These are phyloP conservation scores for Scaptomyza montana DNA, from an alignment of 1,140 invertebrate genomes.

Conservation along the genomic window DNA sequence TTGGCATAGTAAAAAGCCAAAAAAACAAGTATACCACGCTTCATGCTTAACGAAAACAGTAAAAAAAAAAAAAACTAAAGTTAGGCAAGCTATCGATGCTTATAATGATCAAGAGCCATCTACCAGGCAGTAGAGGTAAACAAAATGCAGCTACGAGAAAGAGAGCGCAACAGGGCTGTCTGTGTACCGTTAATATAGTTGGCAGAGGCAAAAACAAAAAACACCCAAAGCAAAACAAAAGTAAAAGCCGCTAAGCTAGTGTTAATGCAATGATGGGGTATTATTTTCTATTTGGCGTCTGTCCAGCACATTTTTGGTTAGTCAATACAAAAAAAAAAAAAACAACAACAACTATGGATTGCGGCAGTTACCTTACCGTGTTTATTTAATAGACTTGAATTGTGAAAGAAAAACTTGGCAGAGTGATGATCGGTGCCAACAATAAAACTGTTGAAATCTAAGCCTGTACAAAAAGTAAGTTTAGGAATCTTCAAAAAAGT, in stretches of 20 bases:
- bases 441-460: neutral
- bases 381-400: constrained; percentile 41
- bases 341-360: constrained; percentile 1
- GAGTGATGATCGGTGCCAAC: too few relatives aligned
- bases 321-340: neutral
- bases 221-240: constrained; percentile 59
- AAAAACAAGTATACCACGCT: constrained; percentile 76
- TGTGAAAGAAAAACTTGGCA: neutral
- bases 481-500: too few relatives aligned
- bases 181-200: constrained; percentile 51
- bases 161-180: constrained; percentile 12
- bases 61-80: constrained; percentile 54
- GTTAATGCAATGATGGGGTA: constrained; percentile 59
- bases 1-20: constrained; percentile 74
- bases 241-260: constrained; percentile 77
- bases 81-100: constrained; percentile 77
- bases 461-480: too few relatives aligned
- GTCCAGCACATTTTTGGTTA: constrained; percentile 27
- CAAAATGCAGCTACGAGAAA: neutral
- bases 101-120: constrained; percentile 54
- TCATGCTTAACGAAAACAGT: constrained; percentile 52
- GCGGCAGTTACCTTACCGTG: constrained; percentile 28
- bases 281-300: constrained; percentile 35
- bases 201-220: constrained; percentile 44
- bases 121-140: constrained; percentile 2